Conservation (phyloP, 2,888 invertebrate genomes). For the Nudaria mundana region DNA sequence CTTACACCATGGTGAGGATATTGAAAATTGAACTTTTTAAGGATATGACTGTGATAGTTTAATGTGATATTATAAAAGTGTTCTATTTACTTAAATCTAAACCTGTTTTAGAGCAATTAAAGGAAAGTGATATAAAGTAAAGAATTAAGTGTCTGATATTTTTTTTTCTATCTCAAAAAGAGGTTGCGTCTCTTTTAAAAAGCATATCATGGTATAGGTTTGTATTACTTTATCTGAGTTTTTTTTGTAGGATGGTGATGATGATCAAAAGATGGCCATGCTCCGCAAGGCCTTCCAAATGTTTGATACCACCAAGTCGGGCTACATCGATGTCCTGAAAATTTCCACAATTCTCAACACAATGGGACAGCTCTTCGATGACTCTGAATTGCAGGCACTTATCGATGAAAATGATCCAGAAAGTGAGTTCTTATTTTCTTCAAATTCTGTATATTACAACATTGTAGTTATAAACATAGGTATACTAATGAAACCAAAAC, state of each 20-base stretch:
- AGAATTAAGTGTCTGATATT: too few species aligned
- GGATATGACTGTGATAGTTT: conserved; percentile 34
- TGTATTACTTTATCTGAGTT: conserved; percentile 9
- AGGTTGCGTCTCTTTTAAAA: too few species aligned
- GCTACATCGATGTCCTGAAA: conserved; percentile 94
- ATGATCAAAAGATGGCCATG: conserved; percentile 92
- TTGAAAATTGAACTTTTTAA: conserved; percentile 28
- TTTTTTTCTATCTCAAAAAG: too few species aligned
- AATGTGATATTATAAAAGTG: conserved; percentile 14
- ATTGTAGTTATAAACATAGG: not conserved
- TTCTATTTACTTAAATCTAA: conserved; percentile 7
- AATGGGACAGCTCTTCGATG: conserved; percentile 97
- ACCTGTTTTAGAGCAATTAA: too few species aligned
- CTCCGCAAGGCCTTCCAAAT: conserved; percentile 98
- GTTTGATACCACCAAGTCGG: conserved; percentile 96
- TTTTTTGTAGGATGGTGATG: conserved; percentile 78
- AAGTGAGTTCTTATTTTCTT: conserved; percentile 57
- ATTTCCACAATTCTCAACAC: conserved; percentile 96
- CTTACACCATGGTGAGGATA: conserved; percentile 69
- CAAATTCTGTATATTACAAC: not conserved
- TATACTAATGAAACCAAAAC: too few species aligned
- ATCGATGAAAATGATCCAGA: conserved; percentile 96
- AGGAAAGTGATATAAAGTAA: too few species aligned
- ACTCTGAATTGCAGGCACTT: conserved; percentile 92
- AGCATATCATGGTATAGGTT: too few species aligned